These are phyloP conservation scores for Drosophila incognita DNA, from an alignment of 2,888 invertebrate species.

Conservation along the genomic window DNA sequence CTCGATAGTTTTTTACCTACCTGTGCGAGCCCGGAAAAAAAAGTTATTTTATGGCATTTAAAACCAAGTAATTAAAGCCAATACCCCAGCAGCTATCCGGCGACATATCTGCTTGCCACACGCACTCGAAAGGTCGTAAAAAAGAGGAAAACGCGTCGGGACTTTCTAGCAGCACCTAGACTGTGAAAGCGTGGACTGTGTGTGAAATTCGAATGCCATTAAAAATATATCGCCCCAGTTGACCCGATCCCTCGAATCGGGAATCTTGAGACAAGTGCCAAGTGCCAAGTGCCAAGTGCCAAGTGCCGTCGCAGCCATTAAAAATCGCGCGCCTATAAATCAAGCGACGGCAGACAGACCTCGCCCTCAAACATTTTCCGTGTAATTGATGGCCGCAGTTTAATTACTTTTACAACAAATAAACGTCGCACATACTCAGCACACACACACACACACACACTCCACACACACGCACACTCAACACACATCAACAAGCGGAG, in stretches of 20 bases:
- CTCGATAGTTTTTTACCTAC: slow-evolving; percentile 41
- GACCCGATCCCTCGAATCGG: slow-evolving; percentile 42
- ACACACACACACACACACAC: slow-evolving; percentile 34
- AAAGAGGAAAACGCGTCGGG: slow-evolving; percentile 34
- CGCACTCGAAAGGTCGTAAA: slow-evolving; percentile 65
- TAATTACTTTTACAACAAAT: slow-evolving; percentile 80
- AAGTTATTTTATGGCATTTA: slow-evolving; percentile 67
- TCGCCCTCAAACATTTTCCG: slow-evolving; percentile 64
- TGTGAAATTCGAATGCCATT: slow-evolving; percentile 63
- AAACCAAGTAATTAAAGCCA: slow-evolving; percentile 75
- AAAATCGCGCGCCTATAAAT: slow-evolving; percentile 77
- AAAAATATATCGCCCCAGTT: slow-evolving; percentile 66
- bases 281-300: slow-evolving; percentile 45
- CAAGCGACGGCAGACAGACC: slow-evolving; percentile 64
- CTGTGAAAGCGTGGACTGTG: slow-evolving; percentile 26
- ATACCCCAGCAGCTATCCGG: slow-evolving; percentile 29
- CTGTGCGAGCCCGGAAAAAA: slow-evolving; percentile 13
- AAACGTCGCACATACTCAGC: slow-evolving; percentile 55
- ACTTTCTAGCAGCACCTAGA: slow-evolving; percentile 46
- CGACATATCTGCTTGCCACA: slow-evolving; percentile 36
- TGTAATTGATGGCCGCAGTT: slow-evolving; percentile 73
- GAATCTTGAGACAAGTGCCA: slow-evolving; percentile 13
- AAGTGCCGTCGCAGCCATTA: slow-evolving; percentile 72
- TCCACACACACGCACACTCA: slow-evolving; percentile 26
- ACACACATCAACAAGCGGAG: slow-evolving; percentile 11